phyloP scores from a whole-genome alignment of 2,113 vertebrate species.

The Lagenorhynchus albirostris region DNA sequence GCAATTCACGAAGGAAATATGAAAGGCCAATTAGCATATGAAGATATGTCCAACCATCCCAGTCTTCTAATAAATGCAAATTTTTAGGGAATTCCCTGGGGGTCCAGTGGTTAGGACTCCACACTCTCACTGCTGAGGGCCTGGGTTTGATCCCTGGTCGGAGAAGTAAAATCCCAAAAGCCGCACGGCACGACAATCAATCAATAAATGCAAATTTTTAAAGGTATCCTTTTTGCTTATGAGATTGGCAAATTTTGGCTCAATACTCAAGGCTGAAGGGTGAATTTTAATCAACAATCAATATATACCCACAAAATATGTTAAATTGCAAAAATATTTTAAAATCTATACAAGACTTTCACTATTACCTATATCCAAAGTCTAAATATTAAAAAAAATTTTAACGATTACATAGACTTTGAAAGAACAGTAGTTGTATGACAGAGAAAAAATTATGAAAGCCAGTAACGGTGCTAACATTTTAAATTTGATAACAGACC shows the following conservation, averaged over 20 bases:
- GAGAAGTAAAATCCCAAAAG: too few species aligned
- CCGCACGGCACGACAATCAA: too few species aligned
- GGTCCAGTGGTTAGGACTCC: too few species aligned
- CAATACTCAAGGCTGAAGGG: neutral
- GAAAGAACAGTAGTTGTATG: neutral
- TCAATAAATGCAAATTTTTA: neutral
- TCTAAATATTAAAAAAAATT: neutral
- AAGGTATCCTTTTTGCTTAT: neutral
- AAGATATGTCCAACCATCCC: neutral
- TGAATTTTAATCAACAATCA: constrained; percentile 16
- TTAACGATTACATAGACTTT: neutral
- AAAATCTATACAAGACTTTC: neutral
- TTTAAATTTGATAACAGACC: neutral
- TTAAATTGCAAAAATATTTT: neutral
- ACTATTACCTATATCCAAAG: neutral
- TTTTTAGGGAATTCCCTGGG: neutral
- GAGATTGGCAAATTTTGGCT: neutral
- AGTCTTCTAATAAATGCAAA: constrained; percentile 10
- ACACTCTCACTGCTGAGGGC: too few species aligned
- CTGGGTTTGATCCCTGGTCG: too few species aligned
- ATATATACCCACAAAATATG: neutral
- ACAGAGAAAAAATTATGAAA: neutral
- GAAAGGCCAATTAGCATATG: neutral
- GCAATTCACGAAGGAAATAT: neutral
- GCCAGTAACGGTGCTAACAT: neutral